Conservation (phyloP, 2,888 invertebrate genomes). For the Julus scandinavius region DNA sequence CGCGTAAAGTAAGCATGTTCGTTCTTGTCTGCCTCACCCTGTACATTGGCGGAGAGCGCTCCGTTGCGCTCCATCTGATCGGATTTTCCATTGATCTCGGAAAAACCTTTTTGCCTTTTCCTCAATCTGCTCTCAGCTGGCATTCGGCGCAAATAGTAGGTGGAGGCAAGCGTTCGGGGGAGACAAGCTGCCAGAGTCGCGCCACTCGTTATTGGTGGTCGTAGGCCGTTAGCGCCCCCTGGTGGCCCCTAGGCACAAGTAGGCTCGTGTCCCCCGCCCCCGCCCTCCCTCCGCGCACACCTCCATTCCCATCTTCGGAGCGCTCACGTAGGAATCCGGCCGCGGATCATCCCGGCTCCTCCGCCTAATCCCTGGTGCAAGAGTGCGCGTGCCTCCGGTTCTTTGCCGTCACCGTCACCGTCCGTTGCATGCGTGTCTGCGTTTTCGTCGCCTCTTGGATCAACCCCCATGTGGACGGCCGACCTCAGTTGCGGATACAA, state of each 20-base stretch:
- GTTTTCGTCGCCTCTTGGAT: background rate
- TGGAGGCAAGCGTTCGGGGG: background rate
- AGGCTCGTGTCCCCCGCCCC: background rate
- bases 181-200: background rate
- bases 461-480: background rate
- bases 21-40: background rate
- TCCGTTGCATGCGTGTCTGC: too few relatives aligned
- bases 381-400: background rate
- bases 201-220: background rate
- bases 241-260: background rate
- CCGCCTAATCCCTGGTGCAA: background rate
- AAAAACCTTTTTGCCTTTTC: slow-evolving; percentile 6
- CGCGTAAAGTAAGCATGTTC: too few relatives aligned
- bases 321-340: background rate
- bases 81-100: slow-evolving; percentile 20
- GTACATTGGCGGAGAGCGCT: background rate
- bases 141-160: background rate
- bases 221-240: background rate
- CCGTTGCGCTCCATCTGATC: slow-evolving; percentile 7
- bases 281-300: background rate
- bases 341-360: slow-evolving; percentile 28
- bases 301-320: slow-evolving; percentile 19
- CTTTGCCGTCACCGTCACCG: too few relatives aligned
- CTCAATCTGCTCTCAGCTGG: slow-evolving; percentile 18
- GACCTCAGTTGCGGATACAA: background rate